These are phyloP conservation scores for Crotalus viridis DNA, from an alignment of 2,113 vertebrate genomes.

Conservation along the genomic window DNA sequence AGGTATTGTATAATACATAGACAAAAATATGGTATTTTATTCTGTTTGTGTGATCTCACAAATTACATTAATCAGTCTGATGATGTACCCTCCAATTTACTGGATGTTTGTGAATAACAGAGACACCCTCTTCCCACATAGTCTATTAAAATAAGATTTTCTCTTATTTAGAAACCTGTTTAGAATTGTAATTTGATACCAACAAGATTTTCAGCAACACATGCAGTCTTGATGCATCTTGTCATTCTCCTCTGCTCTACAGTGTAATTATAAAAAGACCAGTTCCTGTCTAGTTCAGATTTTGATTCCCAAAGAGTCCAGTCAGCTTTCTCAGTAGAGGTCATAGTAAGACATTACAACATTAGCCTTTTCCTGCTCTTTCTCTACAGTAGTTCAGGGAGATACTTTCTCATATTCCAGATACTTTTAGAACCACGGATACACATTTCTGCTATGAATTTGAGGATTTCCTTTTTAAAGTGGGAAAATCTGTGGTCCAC, in stretches of 20 bases:
- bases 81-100: not conserved
- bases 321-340: not conserved
- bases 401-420: not conserved
- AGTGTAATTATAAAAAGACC: not conserved
- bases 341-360: not conserved
- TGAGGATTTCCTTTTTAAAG: not conserved
- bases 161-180: not conserved
- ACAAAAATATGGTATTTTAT: not conserved
- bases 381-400: not conserved
- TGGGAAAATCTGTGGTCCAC: not conserved
- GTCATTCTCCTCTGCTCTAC: not conserved
- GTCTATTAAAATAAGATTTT: not conserved
- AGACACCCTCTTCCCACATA: not conserved
- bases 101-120: not conserved
- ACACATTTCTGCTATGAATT: not conserved
- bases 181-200: not conserved
- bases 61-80: not conserved
- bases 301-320: not conserved
- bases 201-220: not conserved
- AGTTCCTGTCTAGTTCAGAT: not conserved
- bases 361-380: not conserved
- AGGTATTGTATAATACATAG: not conserved
- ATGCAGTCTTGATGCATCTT: not conserved
- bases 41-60: not conserved
- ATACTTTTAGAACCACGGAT: not conserved